Evolutionary conservation across 2,797 vertebrate species (phyloP).

Genomic region (Chelon labrosus): DNA sequence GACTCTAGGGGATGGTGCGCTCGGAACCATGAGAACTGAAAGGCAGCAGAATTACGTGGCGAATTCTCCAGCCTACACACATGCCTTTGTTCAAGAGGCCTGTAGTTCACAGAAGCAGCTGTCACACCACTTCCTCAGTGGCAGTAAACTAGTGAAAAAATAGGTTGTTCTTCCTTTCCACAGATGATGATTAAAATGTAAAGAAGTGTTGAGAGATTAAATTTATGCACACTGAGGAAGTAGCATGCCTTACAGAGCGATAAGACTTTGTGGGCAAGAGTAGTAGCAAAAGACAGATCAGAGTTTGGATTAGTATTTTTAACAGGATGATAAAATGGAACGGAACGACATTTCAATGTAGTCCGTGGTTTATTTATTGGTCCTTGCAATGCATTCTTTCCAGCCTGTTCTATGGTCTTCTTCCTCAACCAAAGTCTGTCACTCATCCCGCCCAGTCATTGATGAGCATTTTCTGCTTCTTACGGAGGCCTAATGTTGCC

Average conservation of each 20-base stretch:
- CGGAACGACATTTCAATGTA: background rate
- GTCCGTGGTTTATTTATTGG: constrained; percentile 38
- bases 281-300: constrained; percentile 4
- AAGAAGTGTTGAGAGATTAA: constrained; percentile 2
- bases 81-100: constrained; percentile 40
- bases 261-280: background rate
- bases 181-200: constrained; percentile 1
- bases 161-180: constrained; percentile 10
- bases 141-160: constrained; percentile 25
- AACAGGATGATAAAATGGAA: constrained; percentile 3
- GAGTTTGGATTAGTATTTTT: background rate
- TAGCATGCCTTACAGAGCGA: background rate
- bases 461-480: background rate
- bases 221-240: background rate
- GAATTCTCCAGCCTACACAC: constrained; percentile 12
- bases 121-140: constrained; percentile 53
- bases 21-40: background rate
- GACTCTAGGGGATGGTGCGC: background rate
- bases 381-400: constrained; percentile 47
- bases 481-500: constrained; percentile 28
- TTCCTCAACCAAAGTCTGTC: constrained; percentile 68
- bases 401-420: constrained; percentile 38
- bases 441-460: constrained; percentile 58
- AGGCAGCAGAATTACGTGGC: background rate
- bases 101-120: constrained; percentile 37